A percentile compares a stretch with the other conserved stretches of the same genome.
phyloP scores from a whole-genome alignment of 2,113 vertebrate species.

The Corynorhinus townsendii region DNA sequence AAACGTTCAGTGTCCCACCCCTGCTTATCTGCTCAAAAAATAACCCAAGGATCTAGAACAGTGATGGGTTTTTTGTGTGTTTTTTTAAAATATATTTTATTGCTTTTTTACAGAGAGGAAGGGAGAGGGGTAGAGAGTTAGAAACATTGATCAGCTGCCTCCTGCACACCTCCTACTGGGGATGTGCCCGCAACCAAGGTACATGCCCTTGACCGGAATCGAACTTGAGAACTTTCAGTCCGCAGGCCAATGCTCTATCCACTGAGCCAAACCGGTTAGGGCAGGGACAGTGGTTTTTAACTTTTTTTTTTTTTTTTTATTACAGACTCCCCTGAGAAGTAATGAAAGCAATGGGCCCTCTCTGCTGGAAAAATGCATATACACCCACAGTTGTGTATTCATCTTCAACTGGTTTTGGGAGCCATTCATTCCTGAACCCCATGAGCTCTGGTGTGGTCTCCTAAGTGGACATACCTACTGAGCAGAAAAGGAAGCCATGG shows the following conservation, averaged over 20 bases:
- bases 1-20: not conserved
- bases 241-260: no score
- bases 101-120: no score
- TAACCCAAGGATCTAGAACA: not conserved
- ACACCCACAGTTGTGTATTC: not conserved
- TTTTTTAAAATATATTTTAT: no score
- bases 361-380: not conserved
- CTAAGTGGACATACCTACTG: not conserved
- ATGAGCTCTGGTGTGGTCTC: not conserved
- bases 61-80: no score
- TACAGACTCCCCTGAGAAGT: not conserved
- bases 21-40: not conserved
- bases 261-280: no score
- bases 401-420: not conserved
- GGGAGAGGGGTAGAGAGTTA: no score
- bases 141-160: no score
- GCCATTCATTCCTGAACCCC: not conserved
- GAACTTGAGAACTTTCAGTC: no score
- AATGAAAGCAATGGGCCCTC: not conserved
- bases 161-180: no score
- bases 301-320: not conserved
- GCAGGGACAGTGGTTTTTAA: not conserved
- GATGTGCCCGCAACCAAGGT: no score
- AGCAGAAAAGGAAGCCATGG: not conserved
- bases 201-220: no score